These are phyloP conservation scores for Lipophrys pholis DNA, from an alignment of 2,113 vertebrate genomes.

Conservation along the genomic window DNA sequence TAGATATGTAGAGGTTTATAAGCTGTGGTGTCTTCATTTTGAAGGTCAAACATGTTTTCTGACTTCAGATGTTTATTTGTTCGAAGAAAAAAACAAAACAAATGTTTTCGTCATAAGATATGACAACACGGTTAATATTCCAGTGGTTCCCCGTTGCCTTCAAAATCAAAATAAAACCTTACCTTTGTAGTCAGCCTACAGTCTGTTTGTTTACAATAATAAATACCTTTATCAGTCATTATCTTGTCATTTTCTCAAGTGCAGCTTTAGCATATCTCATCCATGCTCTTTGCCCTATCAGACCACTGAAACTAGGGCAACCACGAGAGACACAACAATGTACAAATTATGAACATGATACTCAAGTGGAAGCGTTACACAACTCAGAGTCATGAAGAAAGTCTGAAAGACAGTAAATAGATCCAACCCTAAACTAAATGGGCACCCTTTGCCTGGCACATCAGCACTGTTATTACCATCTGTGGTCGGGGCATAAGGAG, in stretches of 20 bases:
- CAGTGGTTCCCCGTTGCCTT: neutral
- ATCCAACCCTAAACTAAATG: neutral
- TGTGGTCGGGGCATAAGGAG: neutral
- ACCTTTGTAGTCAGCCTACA: neutral
- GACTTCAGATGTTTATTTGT: no score
- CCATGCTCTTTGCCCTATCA: constrained; percentile 22
- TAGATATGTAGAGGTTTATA: no score
- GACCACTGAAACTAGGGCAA: constrained; percentile 31
- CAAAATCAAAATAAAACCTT: neutral
- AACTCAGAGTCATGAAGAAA: constrained; percentile 11
- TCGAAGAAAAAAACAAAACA: no score
- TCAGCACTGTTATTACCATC: neutral
- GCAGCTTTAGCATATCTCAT: constrained; percentile 4
- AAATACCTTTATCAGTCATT: neutral
- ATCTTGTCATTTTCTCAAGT: neutral
- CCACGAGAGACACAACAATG: neutral
- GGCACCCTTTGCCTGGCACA: neutral
- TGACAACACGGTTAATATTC: no score
- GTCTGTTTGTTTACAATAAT: constrained; percentile 4
- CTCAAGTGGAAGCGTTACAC: constrained; percentile 6
- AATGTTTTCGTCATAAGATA: no score
- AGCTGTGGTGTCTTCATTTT: no score
- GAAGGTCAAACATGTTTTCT: no score
- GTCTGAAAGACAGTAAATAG: neutral
- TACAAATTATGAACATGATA: neutral